Evolutionary conservation across 2,113 vertebrate species (phyloP), one percentile per base, ranked within the genome.

Genomic region (Grallaria varia): DNA sequence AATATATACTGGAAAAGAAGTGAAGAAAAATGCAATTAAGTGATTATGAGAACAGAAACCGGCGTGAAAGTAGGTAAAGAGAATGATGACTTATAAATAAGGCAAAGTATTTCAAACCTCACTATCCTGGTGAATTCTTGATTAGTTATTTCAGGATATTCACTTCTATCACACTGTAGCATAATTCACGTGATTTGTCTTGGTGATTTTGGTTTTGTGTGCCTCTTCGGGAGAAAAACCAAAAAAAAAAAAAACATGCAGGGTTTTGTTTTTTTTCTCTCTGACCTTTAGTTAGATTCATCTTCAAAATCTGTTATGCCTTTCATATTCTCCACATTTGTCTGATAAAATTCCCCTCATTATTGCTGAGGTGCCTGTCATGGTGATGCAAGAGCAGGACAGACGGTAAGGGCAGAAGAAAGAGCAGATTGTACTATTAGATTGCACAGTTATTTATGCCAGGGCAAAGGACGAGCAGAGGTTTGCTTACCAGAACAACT

Each of bases 401-500:
- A 89, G 96, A 75, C 28, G 60, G 71, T 27, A 31, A 80, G 81
- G 82, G 62, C 52, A 91, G 63, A 76, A 67, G 67, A 89, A 66
- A 64, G 75, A 84, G 55, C 63, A 87, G 87, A 82, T 80, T 83
- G 55, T 66, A 5, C 89, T 49, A n/a, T 72, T 64, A 52, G 14
- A 89, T 58, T 93, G 78, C 31, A 37, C 27, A 59, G 62, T 89
- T 79, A 73, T 85, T 87, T 84, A 58, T 78, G 59, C 56, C 69
- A 84, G 78, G 89, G 82, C 62, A 73, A 80, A 96, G 84, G 82
- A 79, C 25, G 40, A 7, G 2, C 44, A 69, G 71, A 49, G 62
- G 25, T 77, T 75, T 86, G 75, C 79, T 86, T 93, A 92, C 50
- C 68, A 87, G 80, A 95, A 69, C 77, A 91, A 73, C 63, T 56